Evolutionary conservation across 2,888 invertebrate genomes (phyloP).

Genomic region (Euproctis similis): DNA sequence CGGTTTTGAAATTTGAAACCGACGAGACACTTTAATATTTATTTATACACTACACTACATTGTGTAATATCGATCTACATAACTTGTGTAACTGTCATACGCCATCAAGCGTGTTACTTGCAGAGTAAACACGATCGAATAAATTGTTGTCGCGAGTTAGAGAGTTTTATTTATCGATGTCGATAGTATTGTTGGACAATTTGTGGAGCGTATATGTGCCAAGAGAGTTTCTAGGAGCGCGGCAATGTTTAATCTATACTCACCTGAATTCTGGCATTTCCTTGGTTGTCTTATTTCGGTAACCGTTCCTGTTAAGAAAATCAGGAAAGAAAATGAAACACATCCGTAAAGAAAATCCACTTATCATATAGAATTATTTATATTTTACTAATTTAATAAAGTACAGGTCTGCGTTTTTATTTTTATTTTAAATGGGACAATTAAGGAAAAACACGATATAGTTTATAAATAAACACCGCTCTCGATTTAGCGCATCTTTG

Average conservation of each 20-base stretch:
- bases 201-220: conserved; percentile 30
- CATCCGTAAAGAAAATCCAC: too few relatives aligned
- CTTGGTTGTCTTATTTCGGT: too few relatives aligned
- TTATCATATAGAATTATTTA: too few relatives aligned
- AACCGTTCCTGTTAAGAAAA: too few relatives aligned
- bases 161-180: conserved; percentile 23
- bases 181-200: conserved; percentile 25
- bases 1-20: conserved; percentile 20
- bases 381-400: too few relatives aligned
- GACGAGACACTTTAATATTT: conserved; percentile 6
- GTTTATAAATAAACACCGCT: too few relatives aligned
- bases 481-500: conserved; percentile 28
- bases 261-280: too few relatives aligned
- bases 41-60: conserved; percentile 21
- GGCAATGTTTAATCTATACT: conserved; percentile 14
- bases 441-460: too few relatives aligned
- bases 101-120: conserved; percentile 2
- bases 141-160: conserved; percentile 24
- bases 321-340: too few relatives aligned
- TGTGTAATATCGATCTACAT: conserved; percentile 16
- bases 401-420: too few relatives aligned
- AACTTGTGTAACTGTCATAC: conserved; percentile 1
- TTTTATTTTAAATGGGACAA: too few relatives aligned
- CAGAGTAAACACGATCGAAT: conserved; percentile 1
- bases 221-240: conserved; percentile 21